Base-by-base conservation (phyloP, 2,888 invertebrate species). In the Pyrochroa serraticornis region DNA sequence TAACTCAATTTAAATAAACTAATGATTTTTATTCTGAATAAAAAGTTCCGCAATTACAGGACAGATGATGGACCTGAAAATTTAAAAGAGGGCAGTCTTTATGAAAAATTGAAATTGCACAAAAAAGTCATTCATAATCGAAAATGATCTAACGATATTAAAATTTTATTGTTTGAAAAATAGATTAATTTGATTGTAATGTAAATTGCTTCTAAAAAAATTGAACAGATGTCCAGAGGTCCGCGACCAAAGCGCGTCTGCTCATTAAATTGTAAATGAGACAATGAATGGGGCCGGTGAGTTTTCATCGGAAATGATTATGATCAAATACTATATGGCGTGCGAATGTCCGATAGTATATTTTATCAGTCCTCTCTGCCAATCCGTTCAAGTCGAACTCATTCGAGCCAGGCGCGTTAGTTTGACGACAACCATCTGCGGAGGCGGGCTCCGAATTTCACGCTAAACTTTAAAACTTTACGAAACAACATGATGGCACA, bases 381-480 rank as follows among this genome's bases (percentile, higher is more conserved):
- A 50, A 59, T 59, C 55, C 59, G 59, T 59, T 55, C 50, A 59
- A 59, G 59, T 55, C 36, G 8, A 46, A 30, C 42, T 42, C 54
- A 50, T 54, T 59, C 54, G 53, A 59, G 59, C 53, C 49, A 49
- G 48, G 58, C 58, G 58, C 53, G 53, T 58, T 58, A 59, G 59
- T 59, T 54, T 50, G 54, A 59, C 55, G 59, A 59, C 59, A 59
- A 51, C 59, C 44, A 58, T 59, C 58, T 49, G 58, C 46, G 55
- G 44, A 59, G 55, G 54, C 59, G 59, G 49, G 49, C 58, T 48
- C 49, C 55, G 30, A 50, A 54, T 54, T 42, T 51, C 55, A 42
- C 49, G 44, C 41, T 14, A 41, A 41, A 41, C 7, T 41, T 38
- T 31, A 22, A 49, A 49, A 48, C 30, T 35, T 44, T 32, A 47